These are phyloP conservation scores for Channa argus DNA, from an alignment of 2,113 vertebrate genomes.

Conservation along the genomic window DNA sequence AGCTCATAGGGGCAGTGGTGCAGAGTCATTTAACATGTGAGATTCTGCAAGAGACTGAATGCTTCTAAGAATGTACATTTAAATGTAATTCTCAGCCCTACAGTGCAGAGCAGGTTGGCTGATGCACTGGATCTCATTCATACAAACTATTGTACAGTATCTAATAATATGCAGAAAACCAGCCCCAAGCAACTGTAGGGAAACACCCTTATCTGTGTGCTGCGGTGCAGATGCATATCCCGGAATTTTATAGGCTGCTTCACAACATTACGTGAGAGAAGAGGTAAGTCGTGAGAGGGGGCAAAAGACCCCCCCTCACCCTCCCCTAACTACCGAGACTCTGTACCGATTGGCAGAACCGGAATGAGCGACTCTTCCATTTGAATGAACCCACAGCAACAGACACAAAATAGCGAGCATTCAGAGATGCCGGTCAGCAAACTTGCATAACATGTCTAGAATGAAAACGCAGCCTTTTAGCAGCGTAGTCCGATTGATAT, in stretches of 20 bases:
- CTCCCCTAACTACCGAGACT: constrained; percentile 60
- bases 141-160: constrained; percentile 22
- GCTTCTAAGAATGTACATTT: not conserved
- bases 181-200: not conserved
- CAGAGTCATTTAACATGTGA: not conserved
- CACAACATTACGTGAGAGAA: constrained; percentile 25
- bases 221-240: constrained; percentile 19
- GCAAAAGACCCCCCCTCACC: constrained; percentile 19
- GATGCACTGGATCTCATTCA: constrained; percentile 1
- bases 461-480: not conserved
- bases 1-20: not conserved
- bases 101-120: not conserved
- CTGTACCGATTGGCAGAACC: constrained; percentile 63
- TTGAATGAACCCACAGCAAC: constrained; percentile 42
- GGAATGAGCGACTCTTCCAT: constrained; percentile 20
- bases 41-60: not conserved
- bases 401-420: too few species aligned
- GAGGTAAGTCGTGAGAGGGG: constrained; percentile 12
- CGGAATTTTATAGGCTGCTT: constrained; percentile 45
- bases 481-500: not conserved
- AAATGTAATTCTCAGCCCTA: too few species aligned
- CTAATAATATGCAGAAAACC: constrained; percentile 24
- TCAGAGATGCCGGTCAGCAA: not conserved
- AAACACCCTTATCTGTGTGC: constrained; percentile 38
- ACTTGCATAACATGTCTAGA: not conserved